Percentiles rank a stretch among this genome's conserved stretches.
Evolutionary conservation across 2,888 invertebrate species (phyloP).

Genomic region (Hirtodrosophila cameraria): DNA sequence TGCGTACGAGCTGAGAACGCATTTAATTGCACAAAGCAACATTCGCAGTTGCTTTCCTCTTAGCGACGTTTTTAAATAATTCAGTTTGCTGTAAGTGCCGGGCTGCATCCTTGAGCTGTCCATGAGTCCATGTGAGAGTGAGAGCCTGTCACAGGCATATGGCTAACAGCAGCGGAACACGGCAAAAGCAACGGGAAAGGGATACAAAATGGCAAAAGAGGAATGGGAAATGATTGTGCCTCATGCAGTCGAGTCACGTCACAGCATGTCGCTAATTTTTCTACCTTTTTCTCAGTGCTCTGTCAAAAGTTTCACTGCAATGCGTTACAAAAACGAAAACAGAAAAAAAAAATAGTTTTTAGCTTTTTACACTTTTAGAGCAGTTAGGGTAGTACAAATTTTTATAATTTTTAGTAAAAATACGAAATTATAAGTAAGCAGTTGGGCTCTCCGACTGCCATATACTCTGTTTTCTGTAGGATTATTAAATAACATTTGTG

Average conservation of each 20-base stretch:
- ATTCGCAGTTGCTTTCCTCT: slow-evolving; percentile 62
- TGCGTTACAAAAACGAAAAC: too few species aligned
- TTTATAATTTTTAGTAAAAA: too few species aligned
- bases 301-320: slow-evolving; percentile 59
- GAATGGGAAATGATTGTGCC: slow-evolving; percentile 9
- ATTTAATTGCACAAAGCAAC: slow-evolving; percentile 78
- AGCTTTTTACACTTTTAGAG: too few species aligned
- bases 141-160: slow-evolving; percentile 61
- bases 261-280: slow-evolving; percentile 76
- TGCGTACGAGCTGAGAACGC: slow-evolving; percentile 68
- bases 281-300: slow-evolving; percentile 37
- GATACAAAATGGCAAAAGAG: neutral
- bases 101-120: slow-evolving; percentile 49
- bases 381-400: too few species aligned
- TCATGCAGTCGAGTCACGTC: slow-evolving; percentile 74
- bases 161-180: slow-evolving; percentile 44
- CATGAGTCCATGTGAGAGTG: slow-evolving; percentile 10
- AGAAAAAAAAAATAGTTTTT: slow-evolving; percentile 7
- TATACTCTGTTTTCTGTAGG: too few species aligned
- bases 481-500: too few species aligned
- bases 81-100: slow-evolving; percentile 64
- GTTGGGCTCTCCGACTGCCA: too few species aligned
- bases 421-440: too few species aligned
- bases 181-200: slow-evolving; percentile 19
- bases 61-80: slow-evolving; percentile 76